A percentile compares a stretch with the other conserved stretches of the same genome.
Conservation (phyloP, 2,797 vertebrate species). For the Scarus forsteni region DNA sequence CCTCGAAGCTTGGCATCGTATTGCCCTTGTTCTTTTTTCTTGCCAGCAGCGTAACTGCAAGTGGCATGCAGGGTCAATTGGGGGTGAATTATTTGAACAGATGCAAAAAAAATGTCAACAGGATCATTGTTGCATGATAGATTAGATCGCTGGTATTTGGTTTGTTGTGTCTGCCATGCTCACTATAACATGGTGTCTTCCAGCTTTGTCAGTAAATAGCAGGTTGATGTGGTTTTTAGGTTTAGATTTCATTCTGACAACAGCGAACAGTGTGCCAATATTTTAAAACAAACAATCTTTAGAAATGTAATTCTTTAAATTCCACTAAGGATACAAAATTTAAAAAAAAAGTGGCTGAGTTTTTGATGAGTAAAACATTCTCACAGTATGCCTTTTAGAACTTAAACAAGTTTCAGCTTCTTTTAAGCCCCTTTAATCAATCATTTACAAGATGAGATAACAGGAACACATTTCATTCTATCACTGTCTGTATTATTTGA, state of each 20-base stretch:
- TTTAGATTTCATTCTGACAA: conserved; percentile 12
- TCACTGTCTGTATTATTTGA: no score
- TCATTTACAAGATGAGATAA: no score
- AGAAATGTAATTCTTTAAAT: neutral
- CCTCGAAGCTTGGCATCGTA: no score
- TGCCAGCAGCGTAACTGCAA: no score
- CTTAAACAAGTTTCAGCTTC: neutral
- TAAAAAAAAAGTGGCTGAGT: neutral
- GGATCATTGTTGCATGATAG: conserved; percentile 19
- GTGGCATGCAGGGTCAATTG: no score
- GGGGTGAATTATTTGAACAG: no score
- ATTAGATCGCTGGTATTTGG: conserved; percentile 21
- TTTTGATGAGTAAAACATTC: neutral
- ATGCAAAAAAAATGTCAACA: no score
- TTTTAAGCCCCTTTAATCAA: no score
- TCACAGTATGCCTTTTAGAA: neutral
- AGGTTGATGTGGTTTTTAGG: conserved; percentile 4
- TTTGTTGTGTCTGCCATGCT: conserved; percentile 21
- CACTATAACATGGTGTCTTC: conserved; percentile 21
- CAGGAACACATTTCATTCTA: no score
- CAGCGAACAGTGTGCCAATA: neutral
- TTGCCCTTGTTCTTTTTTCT: no score
- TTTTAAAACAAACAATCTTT: conserved; percentile 3
- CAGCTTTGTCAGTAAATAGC: conserved; percentile 5
- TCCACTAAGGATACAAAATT: neutral